Percentiles rank a stretch among this genome's conserved stretches.
Evolutionary conservation across 2,797 vertebrate genomes (phyloP).

Genomic region (Tokudaia tokunoshimensis): DNA sequence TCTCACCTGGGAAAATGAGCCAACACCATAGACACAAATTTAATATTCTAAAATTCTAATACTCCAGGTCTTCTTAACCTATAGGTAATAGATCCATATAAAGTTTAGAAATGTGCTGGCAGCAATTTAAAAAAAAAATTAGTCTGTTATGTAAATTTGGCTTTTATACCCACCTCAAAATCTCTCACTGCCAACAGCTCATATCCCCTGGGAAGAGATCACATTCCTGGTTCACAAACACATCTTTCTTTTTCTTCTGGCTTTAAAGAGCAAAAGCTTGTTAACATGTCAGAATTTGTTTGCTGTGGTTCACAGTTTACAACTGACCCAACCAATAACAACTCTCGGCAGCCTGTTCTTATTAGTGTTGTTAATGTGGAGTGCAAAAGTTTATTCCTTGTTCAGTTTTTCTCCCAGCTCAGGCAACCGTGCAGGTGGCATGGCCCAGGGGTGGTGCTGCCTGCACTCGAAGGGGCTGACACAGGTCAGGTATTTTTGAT

Average conservation of each 20-base stretch:
- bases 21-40: conserved; percentile 62
- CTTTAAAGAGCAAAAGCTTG: background rate
- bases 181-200: background rate
- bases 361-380: background rate
- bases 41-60: background rate
- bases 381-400: background rate
- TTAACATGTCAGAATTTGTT: background rate
- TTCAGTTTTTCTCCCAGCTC: background rate
- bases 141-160: background rate
- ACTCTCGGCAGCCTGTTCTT: background rate
- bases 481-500: too few species aligned
- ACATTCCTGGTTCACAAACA: background rate
- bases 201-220: background rate
- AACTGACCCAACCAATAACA: background rate
- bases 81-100: background rate
- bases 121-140: background rate
- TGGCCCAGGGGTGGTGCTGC: rapidly evolving
- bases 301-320: background rate
- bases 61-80: background rate
- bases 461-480: background rate
- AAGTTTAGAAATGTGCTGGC: background rate
- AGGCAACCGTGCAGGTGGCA: background rate
- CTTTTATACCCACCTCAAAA: background rate
- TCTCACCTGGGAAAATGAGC: conserved; percentile 48
- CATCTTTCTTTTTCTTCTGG: background rate